Evolutionary conservation across 2,113 vertebrate species (phyloP), one percentile per base, ranked within the genome.

Genomic region (Ceyx melanurus): DNA sequence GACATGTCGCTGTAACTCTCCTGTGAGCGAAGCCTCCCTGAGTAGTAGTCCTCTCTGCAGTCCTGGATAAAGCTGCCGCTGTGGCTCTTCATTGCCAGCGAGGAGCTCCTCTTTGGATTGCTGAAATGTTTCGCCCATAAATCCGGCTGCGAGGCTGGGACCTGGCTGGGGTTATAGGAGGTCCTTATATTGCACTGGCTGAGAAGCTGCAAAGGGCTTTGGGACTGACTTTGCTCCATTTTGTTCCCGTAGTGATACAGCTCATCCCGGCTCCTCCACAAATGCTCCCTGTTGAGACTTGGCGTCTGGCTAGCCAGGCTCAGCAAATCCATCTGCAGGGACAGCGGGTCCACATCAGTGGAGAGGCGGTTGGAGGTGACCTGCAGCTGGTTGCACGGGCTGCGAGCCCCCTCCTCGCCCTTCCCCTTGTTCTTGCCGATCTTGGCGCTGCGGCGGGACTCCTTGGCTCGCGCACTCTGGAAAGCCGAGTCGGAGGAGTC

Each of bases 401-500:
- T 97, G 94, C 93, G 92, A 4, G 83, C 84, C 67, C 96, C 97
- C 97, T 97, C 98, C 94, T 99, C 98, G 0, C 98, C 92, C 82
- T 98, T 98, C 40, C 84, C 97, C 75, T 97, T 98, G 93, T 98
- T 98, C 97, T 98, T 99, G 90, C 98, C 98, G 0, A 98, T 98
- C 93, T 99, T 99, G 94, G 98, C 98, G 4, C 99, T 99, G 92
- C 98, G 99, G 28, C 98, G 97, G 13, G 99, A 98, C 94, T 99
- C 99, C 80, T 98, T 98, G 90, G 99, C 99, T 62, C 99, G 98
- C 2, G 99, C 99, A 0, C 98, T 99, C 94, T 99, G 99, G 92
- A 99, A 99, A 46, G 99, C 99, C 0, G 99, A 99, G 88, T 99
- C 99, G 0, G 99, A 99, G 0, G 99, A 99, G 93, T 99, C 99